phyloP scores from a whole-genome alignment of 2,888 invertebrate species.

The Aricia artaxerxes region DNA sequence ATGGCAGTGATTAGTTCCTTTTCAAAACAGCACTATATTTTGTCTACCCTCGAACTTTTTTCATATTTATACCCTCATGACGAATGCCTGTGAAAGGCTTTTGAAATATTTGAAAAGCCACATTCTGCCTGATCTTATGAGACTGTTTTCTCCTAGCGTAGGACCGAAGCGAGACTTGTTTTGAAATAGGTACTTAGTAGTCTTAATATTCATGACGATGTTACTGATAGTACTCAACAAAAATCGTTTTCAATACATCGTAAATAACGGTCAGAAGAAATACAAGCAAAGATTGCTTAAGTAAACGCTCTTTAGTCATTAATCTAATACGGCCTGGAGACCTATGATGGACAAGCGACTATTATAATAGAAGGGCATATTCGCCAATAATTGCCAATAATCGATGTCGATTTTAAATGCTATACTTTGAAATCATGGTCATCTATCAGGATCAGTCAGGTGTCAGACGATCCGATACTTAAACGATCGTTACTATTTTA shows the following conservation, averaged over 20 bases:
- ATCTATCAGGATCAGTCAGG: too few species aligned
- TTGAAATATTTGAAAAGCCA: constrained; percentile 4
- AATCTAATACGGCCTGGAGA: too few species aligned
- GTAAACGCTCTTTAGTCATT: too few species aligned
- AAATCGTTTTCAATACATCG: background rate
- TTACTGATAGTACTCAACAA: background rate
- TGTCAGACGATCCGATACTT: too few species aligned
- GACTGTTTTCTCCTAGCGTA: background rate
- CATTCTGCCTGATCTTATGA: background rate
- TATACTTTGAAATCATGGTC: too few species aligned
- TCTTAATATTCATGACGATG: background rate
- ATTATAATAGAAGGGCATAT: too few species aligned
- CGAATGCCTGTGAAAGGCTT: background rate
- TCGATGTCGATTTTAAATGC: too few species aligned
- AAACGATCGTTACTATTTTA: background rate
- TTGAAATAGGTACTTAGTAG: background rate
- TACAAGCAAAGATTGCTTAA: too few species aligned
- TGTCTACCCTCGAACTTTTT: background rate
- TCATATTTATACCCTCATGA: background rate
- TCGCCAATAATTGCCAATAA: too few species aligned
- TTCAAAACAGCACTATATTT: background rate
- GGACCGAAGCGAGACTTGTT: background rate
- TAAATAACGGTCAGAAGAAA: too few species aligned
- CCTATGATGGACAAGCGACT: too few species aligned
- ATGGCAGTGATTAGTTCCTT: background rate